phyloP scores from a whole-genome alignment of 2,888 invertebrate genomes.

The Lasioglossum calceatum region DNA sequence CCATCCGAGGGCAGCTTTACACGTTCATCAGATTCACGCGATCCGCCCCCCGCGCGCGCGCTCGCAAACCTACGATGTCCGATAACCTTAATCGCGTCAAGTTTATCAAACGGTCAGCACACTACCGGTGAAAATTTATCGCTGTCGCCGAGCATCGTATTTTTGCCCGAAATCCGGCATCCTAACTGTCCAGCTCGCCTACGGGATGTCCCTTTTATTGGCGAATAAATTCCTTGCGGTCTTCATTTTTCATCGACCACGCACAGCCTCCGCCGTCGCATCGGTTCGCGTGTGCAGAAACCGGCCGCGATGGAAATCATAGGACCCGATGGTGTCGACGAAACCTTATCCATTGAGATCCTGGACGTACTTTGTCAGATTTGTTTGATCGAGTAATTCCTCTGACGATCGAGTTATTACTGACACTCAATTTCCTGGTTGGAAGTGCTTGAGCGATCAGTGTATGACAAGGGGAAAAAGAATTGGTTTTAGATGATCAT shows the following conservation, averaged over 20 bases:
- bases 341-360: constrained; percentile 23
- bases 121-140: constrained; percentile 36
- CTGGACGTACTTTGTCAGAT: background rate
- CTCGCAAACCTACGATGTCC: background rate
- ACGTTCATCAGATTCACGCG: constrained; percentile 28
- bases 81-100: constrained; percentile 9
- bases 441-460: background rate
- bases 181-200: constrained; percentile 48
- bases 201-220: constrained; percentile 52
- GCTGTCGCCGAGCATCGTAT: constrained; percentile 2
- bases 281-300: constrained; percentile 3
- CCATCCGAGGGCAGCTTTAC: constrained; percentile 6
- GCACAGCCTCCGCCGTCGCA: background rate
- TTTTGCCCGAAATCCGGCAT: constrained; percentile 43
- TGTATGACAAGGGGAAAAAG: background rate
- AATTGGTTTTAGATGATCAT: background rate
- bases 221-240: constrained; percentile 54
- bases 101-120: constrained; percentile 15
- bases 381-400: constrained; percentile 23
- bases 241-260: constrained; percentile 44
- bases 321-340: background rate
- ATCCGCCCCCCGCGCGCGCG: background rate
- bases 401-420: constrained; percentile 11
- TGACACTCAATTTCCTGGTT: background rate
- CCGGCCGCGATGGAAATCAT: constrained; percentile 58